Base-by-base conservation (phyloP, 1,140 invertebrate species). In the Nasonia vitripennis region DNA sequence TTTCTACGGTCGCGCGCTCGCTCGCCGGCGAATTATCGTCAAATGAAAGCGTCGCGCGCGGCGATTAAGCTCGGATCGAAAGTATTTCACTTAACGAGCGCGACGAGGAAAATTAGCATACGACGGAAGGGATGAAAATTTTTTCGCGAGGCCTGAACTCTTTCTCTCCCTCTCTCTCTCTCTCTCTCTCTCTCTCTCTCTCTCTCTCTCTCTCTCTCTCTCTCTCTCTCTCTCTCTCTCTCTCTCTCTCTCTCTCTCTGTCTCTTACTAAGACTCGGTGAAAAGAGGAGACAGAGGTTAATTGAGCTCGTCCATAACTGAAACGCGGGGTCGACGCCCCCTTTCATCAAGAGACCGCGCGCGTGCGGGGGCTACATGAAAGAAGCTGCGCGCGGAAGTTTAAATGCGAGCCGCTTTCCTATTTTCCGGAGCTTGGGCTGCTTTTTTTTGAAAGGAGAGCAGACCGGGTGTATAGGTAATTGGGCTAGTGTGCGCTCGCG, bases 21-120 rank as follows among this genome's bases (percentile, higher is more conserved):
- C 55, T 45, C 41, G 41, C 70, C 4, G n/a, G 87, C 86, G 89
- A 91, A 90, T 91, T 91, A 91, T 90, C 86, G 87, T 86, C 77
- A 85, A 87, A 89, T 88, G 88, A 88, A 83, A 90, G 82, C 80
- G 78, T n/a, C 9, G 23, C 9, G 23, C 23, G 10, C 41, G 68
- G 70, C 88, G 85, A 89, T 89, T 89, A 90, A 87, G 84, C 78
- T 27, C 70, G 84, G 87, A 88, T 89, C 87, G 87, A 86, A 84
- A 87, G 84, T 87, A 83, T 89, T 89, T 88, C 83, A 37, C 86
- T 89, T 88, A 87, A 90, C 88, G 79, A 37, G 81, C 70, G 11
- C 68, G 68, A 11, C 68, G 55, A 62, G 55, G 55, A n/a, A 62
- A 71, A 81, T 70, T 81, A 73, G 23, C 45, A 55, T 31, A 48